Evolutionary conservation across 2,888 invertebrate species (phyloP).

Genomic region (Patella pellucida): DNA sequence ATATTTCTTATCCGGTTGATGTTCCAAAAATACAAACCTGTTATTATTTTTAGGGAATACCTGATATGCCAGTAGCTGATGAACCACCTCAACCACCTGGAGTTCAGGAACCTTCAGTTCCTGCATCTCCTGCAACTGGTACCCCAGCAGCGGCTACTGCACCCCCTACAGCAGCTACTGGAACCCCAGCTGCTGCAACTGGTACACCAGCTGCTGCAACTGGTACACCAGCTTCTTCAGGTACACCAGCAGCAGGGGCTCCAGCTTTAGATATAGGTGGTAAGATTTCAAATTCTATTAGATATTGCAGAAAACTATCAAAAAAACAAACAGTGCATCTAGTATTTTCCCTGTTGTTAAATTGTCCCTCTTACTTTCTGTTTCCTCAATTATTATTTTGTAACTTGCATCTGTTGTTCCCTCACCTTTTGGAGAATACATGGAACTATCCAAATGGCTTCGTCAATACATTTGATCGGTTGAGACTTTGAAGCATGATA

Average conservation of each 20-base stretch:
- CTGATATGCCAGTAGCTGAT: conserved; percentile 43
- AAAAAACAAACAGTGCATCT: neutral
- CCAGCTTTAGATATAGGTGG: conserved; percentile 15
- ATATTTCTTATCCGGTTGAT: too few relatives aligned
- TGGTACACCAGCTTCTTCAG: conserved; percentile 26
- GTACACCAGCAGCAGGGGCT: conserved; percentile 29
- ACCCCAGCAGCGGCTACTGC: conserved; percentile 38
- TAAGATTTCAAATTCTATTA: neutral
- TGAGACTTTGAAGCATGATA: too few relatives aligned
- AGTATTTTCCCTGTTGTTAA: neutral
- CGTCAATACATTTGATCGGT: too few relatives aligned
- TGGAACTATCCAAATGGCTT: too few relatives aligned
- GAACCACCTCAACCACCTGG: conserved; percentile 33
- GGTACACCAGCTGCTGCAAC: conserved; percentile 33
- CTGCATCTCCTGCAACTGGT: conserved; percentile 25
- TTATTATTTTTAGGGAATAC: conserved; percentile 55
- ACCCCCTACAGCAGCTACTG: conserved; percentile 52
- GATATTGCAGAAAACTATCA: too few relatives aligned
- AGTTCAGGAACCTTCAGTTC: conserved; percentile 8
- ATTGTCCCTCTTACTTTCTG: too few relatives aligned
- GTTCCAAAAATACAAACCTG: too few relatives aligned
- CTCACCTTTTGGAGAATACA: too few relatives aligned
- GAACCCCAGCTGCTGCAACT: conserved; percentile 44
- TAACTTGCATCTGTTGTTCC: too few relatives aligned
- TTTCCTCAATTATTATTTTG: too few relatives aligned